Conservation (phyloP, 2,113 vertebrate genomes). For the Grammomys dolichurus region DNA sequence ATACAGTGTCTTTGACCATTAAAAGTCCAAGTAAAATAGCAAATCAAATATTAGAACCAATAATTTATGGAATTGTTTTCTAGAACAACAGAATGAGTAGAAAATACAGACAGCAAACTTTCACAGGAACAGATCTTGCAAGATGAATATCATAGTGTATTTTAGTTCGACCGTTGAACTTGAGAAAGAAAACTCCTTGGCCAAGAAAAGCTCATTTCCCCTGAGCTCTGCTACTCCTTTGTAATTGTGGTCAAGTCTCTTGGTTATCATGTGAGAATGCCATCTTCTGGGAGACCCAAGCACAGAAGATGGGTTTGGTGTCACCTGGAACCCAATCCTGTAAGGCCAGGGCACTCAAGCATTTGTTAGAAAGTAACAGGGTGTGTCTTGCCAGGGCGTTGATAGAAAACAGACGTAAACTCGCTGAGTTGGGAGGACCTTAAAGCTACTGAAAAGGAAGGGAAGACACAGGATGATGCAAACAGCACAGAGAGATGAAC, state of each 20-base stretch:
- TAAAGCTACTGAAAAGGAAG: background rate
- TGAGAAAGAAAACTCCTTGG: background rate
- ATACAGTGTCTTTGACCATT: background rate
- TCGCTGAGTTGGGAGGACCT: background rate
- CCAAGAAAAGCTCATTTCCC: background rate
- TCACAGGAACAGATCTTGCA: background rate
- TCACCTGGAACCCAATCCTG: background rate
- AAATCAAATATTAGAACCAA: background rate
- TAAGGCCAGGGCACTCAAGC: background rate
- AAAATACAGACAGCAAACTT: background rate
- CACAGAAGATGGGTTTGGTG: background rate
- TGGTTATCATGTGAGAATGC: too few relatives aligned
- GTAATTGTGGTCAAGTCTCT: background rate
- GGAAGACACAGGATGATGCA: background rate
- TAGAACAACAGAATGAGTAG: background rate
- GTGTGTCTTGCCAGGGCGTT: background rate
- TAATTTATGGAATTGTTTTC: background rate
- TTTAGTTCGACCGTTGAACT: background rate
- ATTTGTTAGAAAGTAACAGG: background rate
- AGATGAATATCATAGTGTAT: background rate
- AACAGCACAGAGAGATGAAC: background rate
- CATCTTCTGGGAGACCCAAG: background rate
- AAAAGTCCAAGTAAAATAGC: background rate
- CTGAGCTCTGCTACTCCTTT: background rate
- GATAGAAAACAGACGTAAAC: background rate